phyloP scores from a whole-genome alignment of 2,797 vertebrate species.

The Astyanax mexicanus region DNA sequence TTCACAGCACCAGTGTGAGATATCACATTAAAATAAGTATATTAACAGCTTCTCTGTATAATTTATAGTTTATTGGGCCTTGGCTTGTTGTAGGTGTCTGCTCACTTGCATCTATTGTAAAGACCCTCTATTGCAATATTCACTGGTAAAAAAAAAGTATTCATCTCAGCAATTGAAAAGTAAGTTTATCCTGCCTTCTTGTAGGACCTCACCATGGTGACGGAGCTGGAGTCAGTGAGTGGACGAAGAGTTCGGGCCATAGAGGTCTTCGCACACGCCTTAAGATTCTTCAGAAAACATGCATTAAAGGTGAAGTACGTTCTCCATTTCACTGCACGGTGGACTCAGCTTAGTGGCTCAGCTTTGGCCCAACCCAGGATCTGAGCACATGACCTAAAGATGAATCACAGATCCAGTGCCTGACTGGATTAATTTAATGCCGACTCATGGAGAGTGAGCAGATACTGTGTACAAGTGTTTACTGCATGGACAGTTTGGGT shows the following conservation, averaged over 20 bases:
- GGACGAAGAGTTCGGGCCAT: slow-evolving; percentile 87
- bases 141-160: not conserved
- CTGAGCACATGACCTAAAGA: not conserved
- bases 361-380: too few relatives aligned
- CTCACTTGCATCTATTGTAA: too few relatives aligned
- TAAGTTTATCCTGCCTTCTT: slow-evolving; percentile 45
- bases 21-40: too few relatives aligned
- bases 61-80: too few relatives aligned
- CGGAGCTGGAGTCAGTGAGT: slow-evolving; percentile 90
- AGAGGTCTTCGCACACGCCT: slow-evolving; percentile 91
- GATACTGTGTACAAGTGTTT: not conserved
- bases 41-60: too few relatives aligned
- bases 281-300: slow-evolving; percentile 91
- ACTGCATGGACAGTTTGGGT: not conserved
- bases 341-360: too few relatives aligned
- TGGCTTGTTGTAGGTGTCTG: too few relatives aligned
- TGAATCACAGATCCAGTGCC: not conserved
- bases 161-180: not conserved
- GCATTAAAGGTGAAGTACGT: slow-evolving; percentile 84
- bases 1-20: slow-evolving; percentile 91
- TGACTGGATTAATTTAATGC: not conserved
- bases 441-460: not conserved
- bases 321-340: not conserved
- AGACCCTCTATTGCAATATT: too few relatives aligned
- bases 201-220: slow-evolving; percentile 93